phyloP scores from a whole-genome alignment of 2,797 vertebrate genomes.

The Clarias fuscus region DNA sequence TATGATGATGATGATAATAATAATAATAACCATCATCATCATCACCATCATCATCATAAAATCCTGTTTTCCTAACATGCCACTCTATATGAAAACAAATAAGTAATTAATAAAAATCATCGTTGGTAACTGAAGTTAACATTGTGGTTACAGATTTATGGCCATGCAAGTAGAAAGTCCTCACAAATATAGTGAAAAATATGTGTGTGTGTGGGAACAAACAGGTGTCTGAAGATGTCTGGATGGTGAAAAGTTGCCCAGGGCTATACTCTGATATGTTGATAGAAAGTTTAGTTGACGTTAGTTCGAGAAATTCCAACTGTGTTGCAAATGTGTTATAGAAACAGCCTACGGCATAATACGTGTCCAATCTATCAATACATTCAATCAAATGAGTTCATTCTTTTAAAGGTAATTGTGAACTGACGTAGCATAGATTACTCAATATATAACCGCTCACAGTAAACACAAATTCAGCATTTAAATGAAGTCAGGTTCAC shows the following conservation, averaged over 20 bases:
- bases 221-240: slow-evolving; percentile 37
- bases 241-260: slow-evolving; percentile 18
- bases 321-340: not conserved
- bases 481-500: not conserved
- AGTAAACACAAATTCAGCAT: not conserved
- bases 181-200: not conserved
- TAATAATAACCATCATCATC: too few relatives aligned
- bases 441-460: not conserved
- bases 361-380: not conserved
- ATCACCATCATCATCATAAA: too few relatives aligned
- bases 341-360: not conserved
- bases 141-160: not conserved
- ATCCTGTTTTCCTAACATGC: not conserved
- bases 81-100: not conserved
- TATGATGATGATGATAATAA: too few relatives aligned
- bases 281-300: slow-evolving; percentile 31
- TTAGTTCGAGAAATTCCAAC: slow-evolving; percentile 3
- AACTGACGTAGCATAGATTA: not conserved
- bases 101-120: not conserved
- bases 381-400: not conserved
- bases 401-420: not conserved
- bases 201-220: slow-evolving; percentile 4
- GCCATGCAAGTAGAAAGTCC: not conserved
- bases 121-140: not conserved
- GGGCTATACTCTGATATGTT: slow-evolving; percentile 37